Conservation (phyloP, 2,113 vertebrate genomes). For the Melanocharis versteri region DNA sequence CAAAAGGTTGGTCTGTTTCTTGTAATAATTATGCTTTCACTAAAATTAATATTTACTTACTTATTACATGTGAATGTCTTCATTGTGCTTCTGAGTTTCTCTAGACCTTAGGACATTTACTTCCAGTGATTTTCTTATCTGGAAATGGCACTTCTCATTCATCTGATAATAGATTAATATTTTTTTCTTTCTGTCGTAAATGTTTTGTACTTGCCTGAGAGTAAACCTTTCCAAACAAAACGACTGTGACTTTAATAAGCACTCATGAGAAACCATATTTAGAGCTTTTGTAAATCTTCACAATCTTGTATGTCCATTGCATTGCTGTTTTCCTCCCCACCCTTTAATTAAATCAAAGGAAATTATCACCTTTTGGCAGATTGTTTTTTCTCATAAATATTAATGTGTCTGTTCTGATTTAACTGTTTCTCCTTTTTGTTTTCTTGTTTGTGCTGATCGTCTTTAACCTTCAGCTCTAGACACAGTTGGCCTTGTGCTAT, state of each 20-base stretch:
- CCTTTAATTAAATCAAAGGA: neutral
- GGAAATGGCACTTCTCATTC: neutral
- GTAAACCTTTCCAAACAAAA: neutral
- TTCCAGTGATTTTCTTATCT: neutral
- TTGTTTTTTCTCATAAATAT: neutral
- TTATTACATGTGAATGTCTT: neutral
- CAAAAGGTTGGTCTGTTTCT: neutral
- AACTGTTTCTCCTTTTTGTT: neutral
- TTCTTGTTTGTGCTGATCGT: neutral
- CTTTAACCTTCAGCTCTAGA: slow-evolving; percentile 26
- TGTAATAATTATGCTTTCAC: neutral
- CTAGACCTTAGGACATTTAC: neutral
- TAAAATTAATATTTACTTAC: neutral
- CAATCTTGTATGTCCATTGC: neutral
- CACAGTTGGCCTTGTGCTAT: neutral
- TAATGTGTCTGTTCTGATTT: neutral
- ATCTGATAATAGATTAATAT: neutral
- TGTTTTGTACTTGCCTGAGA: neutral
- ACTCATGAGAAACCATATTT: neutral
- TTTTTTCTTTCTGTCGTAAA: neutral
- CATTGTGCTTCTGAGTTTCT: neutral
- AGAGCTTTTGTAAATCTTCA: neutral
- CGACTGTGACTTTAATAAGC: neutral
- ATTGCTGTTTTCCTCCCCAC: neutral
- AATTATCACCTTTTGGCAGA: neutral